Evolutionary conservation across 2,888 invertebrate genomes (phyloP).

Genomic region (Calameuta idolon): DNA sequence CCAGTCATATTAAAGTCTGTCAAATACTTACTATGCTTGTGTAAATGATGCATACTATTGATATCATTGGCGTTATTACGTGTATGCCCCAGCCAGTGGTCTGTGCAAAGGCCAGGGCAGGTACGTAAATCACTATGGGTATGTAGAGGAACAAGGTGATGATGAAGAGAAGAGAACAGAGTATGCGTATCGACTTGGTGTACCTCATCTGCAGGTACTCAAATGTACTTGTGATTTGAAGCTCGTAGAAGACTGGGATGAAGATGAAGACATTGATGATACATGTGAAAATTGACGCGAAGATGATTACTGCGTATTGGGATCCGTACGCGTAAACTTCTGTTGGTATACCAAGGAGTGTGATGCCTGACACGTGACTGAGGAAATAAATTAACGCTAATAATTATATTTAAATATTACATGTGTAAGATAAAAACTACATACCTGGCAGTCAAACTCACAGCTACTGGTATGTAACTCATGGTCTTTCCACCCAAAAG

Average conservation of each 20-base stretch:
- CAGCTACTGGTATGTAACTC: constrained; percentile 77
- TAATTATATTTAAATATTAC: neutral
- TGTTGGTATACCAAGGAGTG: constrained; percentile 79
- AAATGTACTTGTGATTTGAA: constrained; percentile 78
- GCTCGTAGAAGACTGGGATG: constrained; percentile 77
- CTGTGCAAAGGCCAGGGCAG: constrained; percentile 77
- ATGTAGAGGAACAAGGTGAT: constrained; percentile 72
- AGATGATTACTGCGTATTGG: constrained; percentile 69
- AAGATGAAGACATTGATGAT: constrained; percentile 65
- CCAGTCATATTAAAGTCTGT: neutral
- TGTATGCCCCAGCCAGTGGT: constrained; percentile 78
- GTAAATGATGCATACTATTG: constrained; percentile 79
- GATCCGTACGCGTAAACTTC: constrained; percentile 81
- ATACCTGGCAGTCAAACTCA: constrained; percentile 79
- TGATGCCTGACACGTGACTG: constrained; percentile 80
- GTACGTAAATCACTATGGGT: constrained; percentile 78
- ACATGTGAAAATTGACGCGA: constrained; percentile 61
- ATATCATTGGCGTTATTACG: constrained; percentile 75
- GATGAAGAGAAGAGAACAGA: constrained; percentile 73
- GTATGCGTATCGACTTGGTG: constrained; percentile 71
- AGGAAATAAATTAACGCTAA: neutral
- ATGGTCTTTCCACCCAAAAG: constrained; percentile 78
- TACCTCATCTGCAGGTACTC: constrained; percentile 77
- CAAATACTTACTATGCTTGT: constrained; percentile 74
- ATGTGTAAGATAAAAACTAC: constrained; percentile 12